Base-by-base conservation (phyloP, 2,888 invertebrate species). In the Drosophila subquinaria region DNA sequence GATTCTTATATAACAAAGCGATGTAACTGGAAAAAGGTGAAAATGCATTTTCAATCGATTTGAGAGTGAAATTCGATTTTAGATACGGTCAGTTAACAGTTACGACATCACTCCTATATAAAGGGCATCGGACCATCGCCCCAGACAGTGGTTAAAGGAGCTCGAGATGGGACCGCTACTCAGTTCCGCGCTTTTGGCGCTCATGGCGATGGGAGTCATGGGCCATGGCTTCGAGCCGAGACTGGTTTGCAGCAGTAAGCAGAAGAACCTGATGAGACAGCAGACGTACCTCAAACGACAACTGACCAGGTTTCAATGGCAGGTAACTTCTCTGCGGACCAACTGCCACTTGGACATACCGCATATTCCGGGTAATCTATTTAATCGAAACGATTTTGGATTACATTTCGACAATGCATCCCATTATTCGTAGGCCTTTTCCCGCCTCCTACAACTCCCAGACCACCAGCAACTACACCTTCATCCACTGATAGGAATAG, bases 31-130 rank as follows among this genome's bases (percentile, higher is more conserved):
- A 40, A 11, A 0, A 10, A n/a, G 6, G 1, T 27, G 13, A 2
- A 13, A 23, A 17, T 56, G 36, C 33, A 33, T 33, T 59, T 11
- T 10, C 3, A 55, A 64, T 51, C 10, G 36, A 40, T 55, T 45
- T 20, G 4, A 13, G 13, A 51, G 43, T 23, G 9, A 10, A 51
- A 47, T 45, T 53, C 10, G 13, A 8, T 4, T 8, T 59, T 59
- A 13, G 45, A 11, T 15, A 23, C 53, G 60, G 38, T 11, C 15
- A 4, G 13, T 36, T 35, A 36, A 30, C 38, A 40, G 35, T 60
- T 69, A 63, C 13, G 40, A 36, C 30, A 33, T 15, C 8, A 2
- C 8, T 1, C 10, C 36, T 75, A 63, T 75, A 63, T 43, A 75
- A 63, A 9, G 17, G 17, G 3, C 8, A 48, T 27, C 11, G 4